A percentile compares a stretch with the other conserved stretches of the same genome.
Conservation (phyloP, 2,888 invertebrate species). For the Volucella zonaria region DNA sequence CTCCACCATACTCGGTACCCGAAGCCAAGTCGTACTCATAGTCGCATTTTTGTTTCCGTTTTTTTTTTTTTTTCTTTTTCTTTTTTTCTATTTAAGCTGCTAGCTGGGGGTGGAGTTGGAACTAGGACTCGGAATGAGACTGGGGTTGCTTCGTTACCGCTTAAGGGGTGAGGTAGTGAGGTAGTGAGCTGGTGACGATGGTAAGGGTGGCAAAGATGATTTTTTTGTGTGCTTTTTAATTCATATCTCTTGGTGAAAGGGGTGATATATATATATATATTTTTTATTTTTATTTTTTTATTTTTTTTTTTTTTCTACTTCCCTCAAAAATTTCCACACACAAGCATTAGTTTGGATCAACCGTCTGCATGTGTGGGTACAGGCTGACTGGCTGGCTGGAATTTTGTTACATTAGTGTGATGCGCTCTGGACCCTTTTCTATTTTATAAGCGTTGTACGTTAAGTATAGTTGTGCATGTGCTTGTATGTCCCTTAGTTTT, state of each 20-base stretch:
- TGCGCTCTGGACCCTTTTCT: slow-evolving; percentile 28
- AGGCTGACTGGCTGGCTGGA: slow-evolving; percentile 1
- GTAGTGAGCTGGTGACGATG: slow-evolving; percentile 18
- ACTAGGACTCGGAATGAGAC: too few relatives aligned
- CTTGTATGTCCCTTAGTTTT: slow-evolving; percentile 17
- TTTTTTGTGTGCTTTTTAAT: slow-evolving; percentile 56
- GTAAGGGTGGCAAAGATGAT: neutral
- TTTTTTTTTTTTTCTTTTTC: slow-evolving; percentile 16
- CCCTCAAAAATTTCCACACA: slow-evolving; percentile 1
- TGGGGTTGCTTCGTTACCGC: slow-evolving; percentile 6
- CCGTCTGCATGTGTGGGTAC: neutral
- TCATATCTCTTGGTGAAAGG: slow-evolving; percentile 51
- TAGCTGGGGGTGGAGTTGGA: too few relatives aligned
- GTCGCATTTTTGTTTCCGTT: slow-evolving; percentile 19
- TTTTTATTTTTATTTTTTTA: slow-evolving; percentile 22
- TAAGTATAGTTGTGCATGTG: neutral
- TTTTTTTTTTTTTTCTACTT: slow-evolving; percentile 23
- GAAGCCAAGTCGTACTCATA: too few relatives aligned
- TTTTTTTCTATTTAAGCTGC: neutral
- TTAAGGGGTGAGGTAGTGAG: slow-evolving; percentile 4
- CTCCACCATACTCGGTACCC: too few relatives aligned
- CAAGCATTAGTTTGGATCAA: neutral
- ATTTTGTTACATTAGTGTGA: slow-evolving; percentile 47
- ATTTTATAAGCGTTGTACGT: too few relatives aligned
- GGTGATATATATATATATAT: slow-evolving; percentile 19